A percentile compares a stretch with the other conserved stretches of the same genome.
phyloP scores from a whole-genome alignment of 2,888 invertebrate species.

The Dexiosoma caninum region DNA sequence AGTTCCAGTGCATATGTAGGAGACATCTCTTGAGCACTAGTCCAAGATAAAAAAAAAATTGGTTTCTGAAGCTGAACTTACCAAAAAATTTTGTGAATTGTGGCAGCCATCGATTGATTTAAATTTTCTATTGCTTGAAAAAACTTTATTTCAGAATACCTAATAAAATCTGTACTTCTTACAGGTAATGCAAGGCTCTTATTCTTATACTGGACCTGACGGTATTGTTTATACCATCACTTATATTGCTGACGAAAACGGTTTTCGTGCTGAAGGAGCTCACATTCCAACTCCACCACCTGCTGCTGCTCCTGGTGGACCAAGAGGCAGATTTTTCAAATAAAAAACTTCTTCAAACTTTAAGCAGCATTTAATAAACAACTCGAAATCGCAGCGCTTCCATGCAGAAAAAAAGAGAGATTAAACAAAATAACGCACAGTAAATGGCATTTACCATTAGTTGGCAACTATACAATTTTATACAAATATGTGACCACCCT shows the following conservation, averaged over 20 bases:
- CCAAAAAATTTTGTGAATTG: too few species aligned
- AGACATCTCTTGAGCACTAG: too few species aligned
- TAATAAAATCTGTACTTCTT: neutral
- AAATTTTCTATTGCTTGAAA: too few species aligned
- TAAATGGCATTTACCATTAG: constrained; percentile 21
- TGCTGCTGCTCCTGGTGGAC: constrained; percentile 69
- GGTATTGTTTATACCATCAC: constrained; percentile 80
- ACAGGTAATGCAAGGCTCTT: constrained; percentile 80
- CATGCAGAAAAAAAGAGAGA: constrained; percentile 5
- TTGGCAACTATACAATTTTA: constrained; percentile 36
- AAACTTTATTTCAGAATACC: too few species aligned
- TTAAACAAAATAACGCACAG: neutral
- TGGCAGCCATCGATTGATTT: too few species aligned
- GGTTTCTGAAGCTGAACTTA: too few species aligned
- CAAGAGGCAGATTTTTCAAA: constrained; percentile 71
- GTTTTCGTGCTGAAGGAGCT: constrained; percentile 78
- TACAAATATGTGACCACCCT: constrained; percentile 45
- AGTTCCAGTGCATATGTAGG: too few species aligned
- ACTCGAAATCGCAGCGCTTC: neutral
- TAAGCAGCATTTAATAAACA: neutral
- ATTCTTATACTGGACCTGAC: constrained; percentile 81
- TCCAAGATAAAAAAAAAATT: too few species aligned
- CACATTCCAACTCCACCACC: constrained; percentile 79
- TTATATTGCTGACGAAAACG: constrained; percentile 79
- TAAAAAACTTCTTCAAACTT: constrained; percentile 63